Conservation (phyloP, 1,140 invertebrate genomes). For the Bombus ignitus region DNA sequence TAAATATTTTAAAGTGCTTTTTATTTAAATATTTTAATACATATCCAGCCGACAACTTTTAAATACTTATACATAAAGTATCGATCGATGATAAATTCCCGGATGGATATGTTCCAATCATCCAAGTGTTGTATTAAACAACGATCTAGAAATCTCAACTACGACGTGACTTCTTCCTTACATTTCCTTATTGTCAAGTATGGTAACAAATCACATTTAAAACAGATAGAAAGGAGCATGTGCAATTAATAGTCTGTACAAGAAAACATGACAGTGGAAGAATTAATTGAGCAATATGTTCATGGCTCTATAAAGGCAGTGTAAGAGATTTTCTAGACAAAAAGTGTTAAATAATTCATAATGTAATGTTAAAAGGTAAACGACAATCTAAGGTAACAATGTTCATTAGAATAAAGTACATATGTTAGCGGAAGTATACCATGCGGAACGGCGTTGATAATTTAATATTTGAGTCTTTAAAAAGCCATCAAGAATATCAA, state of each 20-base stretch:
- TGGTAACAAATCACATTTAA: conserved; percentile 62
- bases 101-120: neutral
- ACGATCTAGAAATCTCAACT: conserved; percentile 32
- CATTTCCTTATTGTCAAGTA: conserved; percentile 63
- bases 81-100: neutral
- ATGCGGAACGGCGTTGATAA: neutral
- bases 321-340: conserved; percentile 53
- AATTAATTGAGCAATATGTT: conserved; percentile 69
- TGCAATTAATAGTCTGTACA: conserved; percentile 40
- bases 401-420: conserved; percentile 12
- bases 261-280: conserved; percentile 54
- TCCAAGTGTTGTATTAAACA: neutral
- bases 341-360: conserved; percentile 28
- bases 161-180: neutral
- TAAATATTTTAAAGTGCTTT: conserved; percentile 20
- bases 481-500: neutral
- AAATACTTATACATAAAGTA: neutral
- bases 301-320: conserved; percentile 65
- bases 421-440: neutral
- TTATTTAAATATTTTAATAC: conserved; percentile 27
- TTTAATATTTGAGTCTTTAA: neutral
- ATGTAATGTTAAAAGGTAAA: conserved; percentile 16
- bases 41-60: neutral
- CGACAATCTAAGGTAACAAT: neutral
- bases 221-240: conserved; percentile 51